Evolutionary conservation across 2,113 vertebrate genomes (phyloP).

Genomic region (Chauna torquata): DNA sequence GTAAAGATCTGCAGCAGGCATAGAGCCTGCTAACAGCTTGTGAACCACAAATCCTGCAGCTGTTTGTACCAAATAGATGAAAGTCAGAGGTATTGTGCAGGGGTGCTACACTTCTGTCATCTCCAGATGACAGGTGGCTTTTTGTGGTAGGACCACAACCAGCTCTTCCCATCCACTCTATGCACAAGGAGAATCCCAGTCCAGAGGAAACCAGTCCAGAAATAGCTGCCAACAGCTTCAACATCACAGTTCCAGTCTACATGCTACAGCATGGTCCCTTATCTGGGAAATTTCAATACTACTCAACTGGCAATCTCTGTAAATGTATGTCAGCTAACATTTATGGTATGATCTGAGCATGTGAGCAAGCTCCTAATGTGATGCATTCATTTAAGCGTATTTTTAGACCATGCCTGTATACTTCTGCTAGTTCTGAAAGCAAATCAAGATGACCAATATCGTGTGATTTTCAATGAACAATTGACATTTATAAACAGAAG

Average conservation of each 20-base stretch:
- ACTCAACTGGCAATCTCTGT: background rate
- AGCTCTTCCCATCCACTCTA: background rate
- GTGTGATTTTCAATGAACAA: background rate
- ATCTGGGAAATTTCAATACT: background rate
- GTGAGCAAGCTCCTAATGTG: background rate
- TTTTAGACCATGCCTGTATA: background rate
- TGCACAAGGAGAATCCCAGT: background rate
- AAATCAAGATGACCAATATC: background rate
- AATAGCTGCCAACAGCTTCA: background rate
- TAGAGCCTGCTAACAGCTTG: background rate
- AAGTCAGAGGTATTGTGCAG: background rate
- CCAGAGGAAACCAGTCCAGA: background rate
- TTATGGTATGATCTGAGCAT: background rate
- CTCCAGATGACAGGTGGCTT: background rate
- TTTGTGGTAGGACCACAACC: background rate
- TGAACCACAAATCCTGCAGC: background rate
- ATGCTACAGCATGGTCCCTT: background rate
- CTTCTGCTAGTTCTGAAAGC: background rate
- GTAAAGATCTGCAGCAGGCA: background rate
- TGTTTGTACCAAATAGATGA: background rate
- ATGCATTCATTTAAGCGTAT: background rate
- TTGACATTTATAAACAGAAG: background rate
- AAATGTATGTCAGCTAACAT: background rate
- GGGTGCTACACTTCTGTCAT: background rate
- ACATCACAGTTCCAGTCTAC: fast-evolving